Evolutionary conservation across 2,888 invertebrate species (phyloP).

Genomic region (Drosophila suboccidentalis): DNA sequence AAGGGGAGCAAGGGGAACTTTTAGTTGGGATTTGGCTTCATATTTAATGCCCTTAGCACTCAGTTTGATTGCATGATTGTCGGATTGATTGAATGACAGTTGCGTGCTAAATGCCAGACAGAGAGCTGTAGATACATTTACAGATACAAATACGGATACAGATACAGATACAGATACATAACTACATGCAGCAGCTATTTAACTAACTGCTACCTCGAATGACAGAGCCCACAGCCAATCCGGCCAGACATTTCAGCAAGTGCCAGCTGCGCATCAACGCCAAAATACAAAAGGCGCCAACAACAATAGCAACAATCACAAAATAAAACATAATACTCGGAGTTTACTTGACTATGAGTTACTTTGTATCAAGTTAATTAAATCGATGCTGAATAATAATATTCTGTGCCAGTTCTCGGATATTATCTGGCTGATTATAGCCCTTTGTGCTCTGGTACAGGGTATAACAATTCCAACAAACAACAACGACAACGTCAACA

Average conservation of each 20-base stretch:
- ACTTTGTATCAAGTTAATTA: slow-evolving; percentile 13
- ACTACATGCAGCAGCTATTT: slow-evolving; percentile 59
- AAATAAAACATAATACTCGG: slow-evolving; percentile 3
- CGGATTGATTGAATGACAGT: slow-evolving; percentile 79
- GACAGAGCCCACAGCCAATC: slow-evolving; percentile 69
- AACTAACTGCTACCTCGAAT: slow-evolving; percentile 66
- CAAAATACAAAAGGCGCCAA: slow-evolving; percentile 71
- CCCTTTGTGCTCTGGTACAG: slow-evolving; percentile 1
- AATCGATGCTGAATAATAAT: not conserved
- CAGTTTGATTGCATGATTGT: slow-evolving; percentile 58
- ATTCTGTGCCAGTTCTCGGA: not conserved
- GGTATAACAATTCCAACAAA: slow-evolving; percentile 44
- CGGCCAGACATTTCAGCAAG: slow-evolving; percentile 78
- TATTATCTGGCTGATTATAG: not conserved
- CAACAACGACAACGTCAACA: slow-evolving; percentile 40
- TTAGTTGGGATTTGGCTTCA: slow-evolving; percentile 31
- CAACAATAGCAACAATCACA: slow-evolving; percentile 30
- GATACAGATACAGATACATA: slow-evolving; percentile 21
- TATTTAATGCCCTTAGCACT: slow-evolving; percentile 49
- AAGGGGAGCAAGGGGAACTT: not conserved
- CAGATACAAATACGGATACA: slow-evolving; percentile 21
- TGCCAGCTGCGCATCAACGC: slow-evolving; percentile 80
- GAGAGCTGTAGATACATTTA: slow-evolving; percentile 31
- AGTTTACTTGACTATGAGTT: slow-evolving; percentile 25
- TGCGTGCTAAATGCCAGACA: slow-evolving; percentile 75